Conservation (phyloP, 2,113 vertebrate species). For the Xyrauchen texanus region DNA sequence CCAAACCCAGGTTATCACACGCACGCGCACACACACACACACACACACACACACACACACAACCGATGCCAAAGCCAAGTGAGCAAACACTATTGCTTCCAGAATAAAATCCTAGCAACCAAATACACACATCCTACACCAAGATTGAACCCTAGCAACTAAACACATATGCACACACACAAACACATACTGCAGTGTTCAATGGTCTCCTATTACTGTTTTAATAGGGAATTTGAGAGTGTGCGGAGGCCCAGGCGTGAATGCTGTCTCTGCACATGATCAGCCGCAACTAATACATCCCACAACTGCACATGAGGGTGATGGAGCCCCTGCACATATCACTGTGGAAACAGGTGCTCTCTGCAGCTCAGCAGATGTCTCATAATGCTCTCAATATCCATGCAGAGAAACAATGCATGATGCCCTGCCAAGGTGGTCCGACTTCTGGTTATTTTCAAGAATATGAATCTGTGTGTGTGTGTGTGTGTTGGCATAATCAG, state of each 20-base stretch:
- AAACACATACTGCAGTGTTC: slow-evolving; percentile 22
- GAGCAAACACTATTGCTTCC: not conserved
- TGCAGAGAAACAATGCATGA: slow-evolving; percentile 67
- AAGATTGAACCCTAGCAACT: slow-evolving; percentile 8
- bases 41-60: too few species aligned
- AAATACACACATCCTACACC: slow-evolving; percentile 13
- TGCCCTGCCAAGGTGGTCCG: slow-evolving; percentile 68
- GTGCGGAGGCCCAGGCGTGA: slow-evolving; percentile 70
- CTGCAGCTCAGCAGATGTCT: slow-evolving; percentile 71
- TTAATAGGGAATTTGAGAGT: slow-evolving; percentile 77
- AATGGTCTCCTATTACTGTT: slow-evolving; percentile 60
- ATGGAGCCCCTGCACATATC: slow-evolving; percentile 60
- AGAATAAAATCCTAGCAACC: not conserved
- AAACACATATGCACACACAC: slow-evolving; percentile 7
- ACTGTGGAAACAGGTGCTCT: slow-evolving; percentile 70
- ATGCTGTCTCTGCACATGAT: slow-evolving; percentile 78
- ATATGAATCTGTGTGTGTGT: too few species aligned
- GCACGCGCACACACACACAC: too few species aligned
- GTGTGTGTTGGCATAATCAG: too few species aligned
- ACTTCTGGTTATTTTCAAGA: slow-evolving; percentile 57
- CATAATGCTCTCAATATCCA: slow-evolving; percentile 59
- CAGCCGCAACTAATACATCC: slow-evolving; percentile 72
- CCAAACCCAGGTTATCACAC: not conserved
- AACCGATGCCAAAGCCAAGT: too few species aligned
- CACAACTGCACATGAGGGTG: slow-evolving; percentile 75